Percentiles rank a stretch among this genome's conserved stretches.
These are phyloP conservation scores for Melieria crassipennis DNA, from an alignment of 2,888 invertebrate species.

Conservation along the genomic window DNA sequence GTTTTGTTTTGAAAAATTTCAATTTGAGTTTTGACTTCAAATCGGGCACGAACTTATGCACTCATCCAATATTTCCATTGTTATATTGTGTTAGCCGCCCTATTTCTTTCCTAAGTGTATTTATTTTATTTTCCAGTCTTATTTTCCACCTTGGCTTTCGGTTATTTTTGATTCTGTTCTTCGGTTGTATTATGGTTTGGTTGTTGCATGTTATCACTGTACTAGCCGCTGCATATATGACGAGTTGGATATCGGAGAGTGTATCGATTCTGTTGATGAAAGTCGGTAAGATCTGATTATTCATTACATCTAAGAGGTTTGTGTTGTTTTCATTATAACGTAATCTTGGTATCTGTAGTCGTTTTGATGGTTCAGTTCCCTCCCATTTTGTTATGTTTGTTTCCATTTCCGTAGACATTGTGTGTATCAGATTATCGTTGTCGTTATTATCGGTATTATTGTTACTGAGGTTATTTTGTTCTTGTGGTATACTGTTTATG, in stretches of 20 bases:
- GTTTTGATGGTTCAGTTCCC: background rate
- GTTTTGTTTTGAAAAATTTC: no score
- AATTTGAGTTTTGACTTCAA: no score
- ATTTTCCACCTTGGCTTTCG: slow-evolving; percentile 8
- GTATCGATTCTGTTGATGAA: background rate
- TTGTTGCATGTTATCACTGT: background rate
- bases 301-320: background rate
- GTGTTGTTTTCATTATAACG: background rate
- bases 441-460: background rate
- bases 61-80: no score
- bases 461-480: background rate
- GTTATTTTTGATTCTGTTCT: background rate
- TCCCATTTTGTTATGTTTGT: slow-evolving; percentile 3
- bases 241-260: background rate
- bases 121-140: slow-evolving; percentile 8
- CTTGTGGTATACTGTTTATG: background rate
- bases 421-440: background rate
- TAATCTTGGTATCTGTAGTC: slow-evolving; percentile 6
- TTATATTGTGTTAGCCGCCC: slow-evolving; percentile 17
- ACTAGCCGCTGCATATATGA: background rate
- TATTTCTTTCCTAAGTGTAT: background rate
- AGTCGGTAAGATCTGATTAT: background rate
- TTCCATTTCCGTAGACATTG: background rate
- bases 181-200: background rate
- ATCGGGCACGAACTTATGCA: no score